phyloP scores from a whole-genome alignment of 2,797 vertebrate species.

The Melanotaenia nigrans region DNA sequence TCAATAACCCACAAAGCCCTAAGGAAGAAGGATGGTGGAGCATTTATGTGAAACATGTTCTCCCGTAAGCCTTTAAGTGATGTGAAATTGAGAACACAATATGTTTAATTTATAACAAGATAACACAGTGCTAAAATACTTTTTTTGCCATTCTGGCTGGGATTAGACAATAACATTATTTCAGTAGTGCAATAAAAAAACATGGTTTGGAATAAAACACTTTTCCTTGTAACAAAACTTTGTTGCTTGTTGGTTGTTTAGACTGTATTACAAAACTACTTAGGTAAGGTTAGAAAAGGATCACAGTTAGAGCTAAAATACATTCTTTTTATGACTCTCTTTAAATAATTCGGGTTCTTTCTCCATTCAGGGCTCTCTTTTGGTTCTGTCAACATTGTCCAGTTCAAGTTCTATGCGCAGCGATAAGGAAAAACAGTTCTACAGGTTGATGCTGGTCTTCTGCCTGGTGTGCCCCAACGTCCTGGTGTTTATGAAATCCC shows the following conservation, averaged over 20 bases:
- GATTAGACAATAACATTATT: not conserved
- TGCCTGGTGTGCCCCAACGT: slow-evolving; percentile 83
- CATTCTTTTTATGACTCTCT: not conserved
- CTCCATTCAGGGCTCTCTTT: slow-evolving; percentile 75
- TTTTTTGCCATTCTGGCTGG: not conserved
- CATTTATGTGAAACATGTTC: not conserved
- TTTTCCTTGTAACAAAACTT: not conserved
- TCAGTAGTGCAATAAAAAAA: not conserved
- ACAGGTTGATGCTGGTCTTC: slow-evolving; percentile 82
- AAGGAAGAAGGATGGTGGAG: not conserved
- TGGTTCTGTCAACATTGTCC: slow-evolving; percentile 77
- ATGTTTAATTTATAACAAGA: not conserved
- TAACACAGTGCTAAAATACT: not conserved
- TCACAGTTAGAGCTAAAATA: not conserved
- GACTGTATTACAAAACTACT: not conserved
- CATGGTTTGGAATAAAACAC: not conserved
- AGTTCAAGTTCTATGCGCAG: slow-evolving; percentile 67
- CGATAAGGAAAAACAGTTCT: slow-evolving; percentile 76
- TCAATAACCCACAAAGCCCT: not conserved
- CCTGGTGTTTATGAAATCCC: slow-evolving; percentile 82
- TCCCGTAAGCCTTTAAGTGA: too few species aligned
- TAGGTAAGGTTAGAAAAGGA: not conserved
- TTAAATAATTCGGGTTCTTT: slow-evolving; percentile 18
- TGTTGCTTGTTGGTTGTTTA: not conserved
- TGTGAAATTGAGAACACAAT: not conserved